Evolutionary conservation across 2,888 invertebrate genomes (phyloP), one percentile per base, ranked within the genome.

Genomic region (Glomeris marginata): DNA sequence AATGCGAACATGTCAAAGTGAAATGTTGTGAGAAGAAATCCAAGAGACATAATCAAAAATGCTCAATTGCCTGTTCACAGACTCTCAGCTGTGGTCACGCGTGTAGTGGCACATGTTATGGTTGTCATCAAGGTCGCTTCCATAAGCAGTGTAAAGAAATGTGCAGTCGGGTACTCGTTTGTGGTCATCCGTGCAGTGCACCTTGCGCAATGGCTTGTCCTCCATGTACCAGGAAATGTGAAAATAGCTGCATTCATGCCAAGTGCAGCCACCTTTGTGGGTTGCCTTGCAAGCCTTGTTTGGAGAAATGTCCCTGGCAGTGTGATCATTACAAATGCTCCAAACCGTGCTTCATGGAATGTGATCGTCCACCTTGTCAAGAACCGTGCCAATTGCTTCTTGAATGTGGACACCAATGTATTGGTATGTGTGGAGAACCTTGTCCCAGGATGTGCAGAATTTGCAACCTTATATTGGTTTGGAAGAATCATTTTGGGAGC

Each of bases 401-500:
- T 1, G 28, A 45, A 1, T 71, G 70, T 56, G 58, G 60, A 2
- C 68, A 69, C 53, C 48, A 41, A 1, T 66, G 71, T 54, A 57
- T 64, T 43, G 69, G 69, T 1, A 44, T 67, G 10, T 70, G 70
- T 56, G 69, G 68, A 2, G 69, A 70, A 52, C 50, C 55, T 5
- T 70, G 69, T 54, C 66, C 66, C 1, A 49, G 22, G 1, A 47
- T 60, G 62, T 52, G 52, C 38, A n/a, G 50, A 20, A 21, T 43
- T 18, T 52, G 52, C 35, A 22, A 52, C 16, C 35, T 20, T 21
- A 46, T 41, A 21, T 45, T 40, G 36, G 46, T 52, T 10, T 22
- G 33, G 1, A 71, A 71, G 6, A 58, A 70, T 11, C 63, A 73
- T 35, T 68, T 72, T 56, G 70, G 72, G 42, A 60, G 53, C 41